These are phyloP conservation scores for Heteronetta atricapilla DNA, from an alignment of 2,113 vertebrate genomes.

Conservation along the genomic window DNA sequence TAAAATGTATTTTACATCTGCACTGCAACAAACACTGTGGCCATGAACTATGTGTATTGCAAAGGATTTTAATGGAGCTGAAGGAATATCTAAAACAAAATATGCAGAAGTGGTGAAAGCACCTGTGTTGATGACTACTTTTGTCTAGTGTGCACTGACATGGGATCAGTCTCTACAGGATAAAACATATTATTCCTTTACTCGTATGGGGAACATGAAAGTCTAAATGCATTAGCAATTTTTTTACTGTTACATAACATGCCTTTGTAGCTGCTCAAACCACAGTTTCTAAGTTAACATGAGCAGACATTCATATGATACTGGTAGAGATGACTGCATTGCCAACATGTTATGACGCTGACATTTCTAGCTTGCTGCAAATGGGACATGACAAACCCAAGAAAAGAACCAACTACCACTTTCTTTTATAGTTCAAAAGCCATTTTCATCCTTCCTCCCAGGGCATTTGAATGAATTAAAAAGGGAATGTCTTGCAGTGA, in stretches of 20 bases:
- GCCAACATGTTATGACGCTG: neutral
- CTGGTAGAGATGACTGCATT: neutral
- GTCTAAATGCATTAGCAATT: neutral
- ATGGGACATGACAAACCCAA: neutral
- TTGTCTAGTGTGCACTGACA: neutral
- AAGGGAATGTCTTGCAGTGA: conserved; percentile 1
- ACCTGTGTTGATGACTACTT: neutral
- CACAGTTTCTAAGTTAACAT: neutral
- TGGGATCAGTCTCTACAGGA: neutral
- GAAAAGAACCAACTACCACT: neutral
- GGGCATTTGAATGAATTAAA: conserved; percentile 8
- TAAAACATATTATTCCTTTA: neutral
- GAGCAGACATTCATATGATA: neutral
- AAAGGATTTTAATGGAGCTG: neutral
- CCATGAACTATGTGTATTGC: neutral
- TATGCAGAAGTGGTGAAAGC: neutral
- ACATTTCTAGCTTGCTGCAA: neutral
- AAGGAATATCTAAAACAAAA: neutral
- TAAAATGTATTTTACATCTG: neutral
- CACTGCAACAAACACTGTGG: neutral
- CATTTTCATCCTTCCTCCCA: conserved; percentile 11
- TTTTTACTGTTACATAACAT: neutral
- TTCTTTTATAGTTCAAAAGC: conserved; percentile 17
- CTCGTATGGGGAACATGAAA: neutral
- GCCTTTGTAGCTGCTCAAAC: neutral